phyloP scores from a whole-genome alignment of 2,797 vertebrate species.

The Schizopygopsis pylzovi region DNA sequence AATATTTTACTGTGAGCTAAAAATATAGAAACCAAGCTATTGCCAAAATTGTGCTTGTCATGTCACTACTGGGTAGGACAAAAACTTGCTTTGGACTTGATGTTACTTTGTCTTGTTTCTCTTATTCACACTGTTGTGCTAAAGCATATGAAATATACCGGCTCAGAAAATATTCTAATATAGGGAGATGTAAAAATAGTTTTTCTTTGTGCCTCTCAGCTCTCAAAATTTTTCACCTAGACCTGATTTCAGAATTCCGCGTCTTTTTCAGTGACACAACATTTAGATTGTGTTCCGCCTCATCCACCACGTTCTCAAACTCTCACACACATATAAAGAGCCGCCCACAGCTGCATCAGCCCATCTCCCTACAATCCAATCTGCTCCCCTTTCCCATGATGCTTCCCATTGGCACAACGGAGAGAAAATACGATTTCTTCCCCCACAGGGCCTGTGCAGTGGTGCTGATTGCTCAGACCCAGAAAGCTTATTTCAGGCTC shows the following conservation, averaged over 20 bases:
- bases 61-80: not conserved
- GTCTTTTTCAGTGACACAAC: conserved; percentile 35
- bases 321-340: conserved; percentile 62
- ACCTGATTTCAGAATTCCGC: not conserved
- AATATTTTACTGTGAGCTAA: not conserved
- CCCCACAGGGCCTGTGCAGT: conserved; percentile 80
- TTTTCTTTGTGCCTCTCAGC: not conserved
- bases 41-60: not conserved
- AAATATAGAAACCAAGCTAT: not conserved
- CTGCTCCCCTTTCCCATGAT: conserved; percentile 83
- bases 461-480: conserved; percentile 80
- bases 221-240: not conserved
- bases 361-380: conserved; percentile 79
- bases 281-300: not conserved
- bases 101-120: not conserved
- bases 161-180: not conserved
- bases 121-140: not conserved
- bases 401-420: conserved; percentile 80
- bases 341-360: conserved; percentile 79
- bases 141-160: not conserved
- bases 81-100: not conserved
- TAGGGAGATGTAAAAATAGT: not conserved
- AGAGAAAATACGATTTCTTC: conserved; percentile 80
- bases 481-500: conserved; percentile 82
- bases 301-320: conserved; percentile 17